Evolutionary conservation across 2,797 vertebrate species (phyloP).

Genomic region (Intellagama lesueurii): DNA sequence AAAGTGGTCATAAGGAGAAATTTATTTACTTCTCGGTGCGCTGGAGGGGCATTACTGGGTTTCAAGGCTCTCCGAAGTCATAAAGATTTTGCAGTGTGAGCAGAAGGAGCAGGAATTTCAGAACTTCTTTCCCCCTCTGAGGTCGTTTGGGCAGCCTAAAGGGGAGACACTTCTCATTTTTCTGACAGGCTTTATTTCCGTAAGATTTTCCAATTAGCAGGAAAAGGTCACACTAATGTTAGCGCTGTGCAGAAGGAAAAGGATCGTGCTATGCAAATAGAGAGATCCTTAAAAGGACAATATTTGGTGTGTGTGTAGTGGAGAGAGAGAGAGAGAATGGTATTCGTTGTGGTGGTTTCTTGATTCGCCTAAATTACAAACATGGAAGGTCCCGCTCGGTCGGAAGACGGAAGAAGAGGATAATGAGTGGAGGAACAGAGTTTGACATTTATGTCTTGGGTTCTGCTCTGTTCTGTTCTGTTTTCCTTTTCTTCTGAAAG

Average conservation of each 20-base stretch:
- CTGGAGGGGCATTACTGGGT: conserved; percentile 86
- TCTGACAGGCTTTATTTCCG: conserved; percentile 87
- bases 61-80: conserved; percentile 87
- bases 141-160: conserved; percentile 87
- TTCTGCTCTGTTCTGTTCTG: no score
- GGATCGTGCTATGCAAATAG: conserved; percentile 82
- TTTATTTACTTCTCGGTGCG: conserved; percentile 90
- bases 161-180: conserved; percentile 86
- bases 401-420: rapidly evolving
- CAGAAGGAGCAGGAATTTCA: conserved; percentile 86
- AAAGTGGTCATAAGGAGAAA: conserved; percentile 91
- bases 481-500: not conserved
- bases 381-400: not conserved
- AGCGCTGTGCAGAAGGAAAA: conserved; percentile 76
- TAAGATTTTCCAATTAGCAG: conserved; percentile 88
- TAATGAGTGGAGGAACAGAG: rapidly evolving
- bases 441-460: not conserved
- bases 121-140: conserved; percentile 87
- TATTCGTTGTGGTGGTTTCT: not conserved
- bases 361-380: conserved; percentile 9
- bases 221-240: conserved; percentile 84
- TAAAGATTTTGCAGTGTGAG: conserved; percentile 91
- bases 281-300: conserved; percentile 81
- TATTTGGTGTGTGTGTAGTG: conserved; percentile 54
- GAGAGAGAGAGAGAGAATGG: conserved; percentile 6